Evolutionary conservation across 2,797 vertebrate species (phyloP).

Genomic region (Leucoraja ocellata): DNA sequence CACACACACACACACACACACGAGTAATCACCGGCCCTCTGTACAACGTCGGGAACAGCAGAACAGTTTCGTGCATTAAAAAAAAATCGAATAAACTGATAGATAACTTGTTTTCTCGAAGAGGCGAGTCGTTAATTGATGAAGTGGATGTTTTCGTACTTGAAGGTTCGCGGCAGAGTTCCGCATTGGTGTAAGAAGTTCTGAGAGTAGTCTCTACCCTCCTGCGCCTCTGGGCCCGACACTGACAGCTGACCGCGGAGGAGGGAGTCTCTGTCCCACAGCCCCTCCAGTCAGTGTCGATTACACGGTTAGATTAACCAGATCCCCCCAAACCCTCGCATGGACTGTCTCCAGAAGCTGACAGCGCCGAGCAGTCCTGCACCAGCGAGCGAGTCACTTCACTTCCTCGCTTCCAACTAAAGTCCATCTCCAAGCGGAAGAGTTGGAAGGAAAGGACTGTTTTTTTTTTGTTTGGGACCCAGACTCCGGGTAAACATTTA

Average conservation of each 20-base stretch:
- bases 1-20: too few relatives aligned
- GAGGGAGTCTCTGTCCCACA: not conserved
- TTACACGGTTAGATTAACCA: constrained; percentile 24
- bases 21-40: not conserved
- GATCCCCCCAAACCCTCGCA: constrained; percentile 36
- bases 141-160: too few relatives aligned
- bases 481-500: constrained; percentile 53
- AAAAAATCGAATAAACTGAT: not conserved
- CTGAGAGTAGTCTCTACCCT: not conserved
- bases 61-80: too few relatives aligned
- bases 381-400: constrained; percentile 52
- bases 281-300: not conserved
- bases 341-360: constrained; percentile 45
- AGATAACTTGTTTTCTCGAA: not conserved
- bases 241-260: not conserved
- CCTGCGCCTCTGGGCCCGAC: too few relatives aligned
- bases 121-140: not conserved
- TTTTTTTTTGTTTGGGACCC: constrained; percentile 41
- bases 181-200: not conserved
- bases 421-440: constrained; percentile 56
- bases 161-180: not conserved
- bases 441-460: constrained; percentile 48
- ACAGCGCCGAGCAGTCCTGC: constrained; percentile 51
- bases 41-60: not conserved
- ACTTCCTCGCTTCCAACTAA: constrained; percentile 59